Percentiles rank a stretch among this genome's conserved stretches.
phyloP scores from a whole-genome alignment of 2,888 invertebrate genomes.

The Pheosia tremula region DNA sequence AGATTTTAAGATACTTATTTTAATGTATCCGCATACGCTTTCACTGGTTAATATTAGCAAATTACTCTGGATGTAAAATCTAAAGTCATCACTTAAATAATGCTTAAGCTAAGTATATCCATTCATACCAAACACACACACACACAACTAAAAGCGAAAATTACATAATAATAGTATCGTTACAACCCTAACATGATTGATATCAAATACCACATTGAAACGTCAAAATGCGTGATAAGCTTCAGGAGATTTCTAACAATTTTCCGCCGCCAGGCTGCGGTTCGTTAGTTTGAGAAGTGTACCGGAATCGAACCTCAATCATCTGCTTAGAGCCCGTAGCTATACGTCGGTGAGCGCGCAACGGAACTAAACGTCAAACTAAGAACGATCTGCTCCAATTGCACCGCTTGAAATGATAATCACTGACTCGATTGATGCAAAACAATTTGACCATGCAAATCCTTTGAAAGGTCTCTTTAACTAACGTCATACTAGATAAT shows the following conservation, averaged over 20 bases:
- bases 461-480: constrained; percentile 5
- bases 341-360: constrained; percentile 34
- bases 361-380: constrained; percentile 42
- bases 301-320: constrained; percentile 76
- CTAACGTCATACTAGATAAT: background rate
- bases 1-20: background rate
- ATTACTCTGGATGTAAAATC: too few species aligned
- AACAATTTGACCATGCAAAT: constrained; percentile 23
- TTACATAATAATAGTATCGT: constrained; percentile 13
- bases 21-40: background rate
- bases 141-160: background rate
- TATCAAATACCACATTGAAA: constrained; percentile 63
- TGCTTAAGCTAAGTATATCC: too few species aligned
- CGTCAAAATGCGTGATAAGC: constrained; percentile 68
- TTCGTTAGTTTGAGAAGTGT: constrained; percentile 80
- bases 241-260: constrained; percentile 71
- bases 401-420: constrained; percentile 24
- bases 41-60: too few species aligned
- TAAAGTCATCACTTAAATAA: too few species aligned
- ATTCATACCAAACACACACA: background rate
- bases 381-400: constrained; percentile 48
- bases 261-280: constrained; percentile 64
- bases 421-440: constrained; percentile 19
- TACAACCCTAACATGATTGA: constrained; percentile 58
- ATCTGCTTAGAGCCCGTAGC: constrained; percentile 53